phyloP scores from a whole-genome alignment of 2,888 invertebrate genomes.

The Apodemia duryi region DNA sequence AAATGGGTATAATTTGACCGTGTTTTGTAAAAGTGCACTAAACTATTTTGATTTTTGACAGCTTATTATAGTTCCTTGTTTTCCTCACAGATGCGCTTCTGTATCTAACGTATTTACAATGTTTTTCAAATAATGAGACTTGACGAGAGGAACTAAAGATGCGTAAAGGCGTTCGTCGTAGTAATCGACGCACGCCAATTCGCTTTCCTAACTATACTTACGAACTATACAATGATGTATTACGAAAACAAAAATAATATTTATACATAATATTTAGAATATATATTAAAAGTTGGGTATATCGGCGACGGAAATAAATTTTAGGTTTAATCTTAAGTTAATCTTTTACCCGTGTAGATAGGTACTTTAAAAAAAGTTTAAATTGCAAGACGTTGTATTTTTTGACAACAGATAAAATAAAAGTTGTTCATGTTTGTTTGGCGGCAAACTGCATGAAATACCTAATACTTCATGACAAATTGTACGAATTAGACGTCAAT shows the following conservation, averaged over 20 bases:
- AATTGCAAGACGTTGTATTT: too few species aligned
- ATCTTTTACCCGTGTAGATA: too few species aligned
- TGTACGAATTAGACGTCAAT: too few species aligned
- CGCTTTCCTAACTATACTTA: slow-evolving; percentile 44
- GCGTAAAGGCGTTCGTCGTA: slow-evolving; percentile 57
- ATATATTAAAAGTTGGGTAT: not conserved
- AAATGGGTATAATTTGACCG: not conserved
- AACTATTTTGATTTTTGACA: not conserved
- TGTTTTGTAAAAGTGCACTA: not conserved
- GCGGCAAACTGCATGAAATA: too few species aligned
- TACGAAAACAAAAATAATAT: not conserved
- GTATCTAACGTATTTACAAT: slow-evolving; percentile 4
- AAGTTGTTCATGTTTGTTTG: too few species aligned
- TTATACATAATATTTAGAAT: not conserved
- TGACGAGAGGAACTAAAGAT: slow-evolving; percentile 63
- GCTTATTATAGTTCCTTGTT: not conserved
- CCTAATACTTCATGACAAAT: too few species aligned
- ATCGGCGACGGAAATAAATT: too few species aligned
- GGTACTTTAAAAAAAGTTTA: too few species aligned
- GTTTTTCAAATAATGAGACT: slow-evolving; percentile 35
- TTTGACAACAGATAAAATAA: too few species aligned
- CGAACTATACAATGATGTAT: slow-evolving; percentile 25
- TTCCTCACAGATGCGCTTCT: not conserved
- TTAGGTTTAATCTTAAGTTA: too few species aligned
- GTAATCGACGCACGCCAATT: slow-evolving; percentile 50